Evolutionary conservation across 2,888 invertebrate genomes (phyloP).

Genomic region (Helobdella robusta): DNA sequence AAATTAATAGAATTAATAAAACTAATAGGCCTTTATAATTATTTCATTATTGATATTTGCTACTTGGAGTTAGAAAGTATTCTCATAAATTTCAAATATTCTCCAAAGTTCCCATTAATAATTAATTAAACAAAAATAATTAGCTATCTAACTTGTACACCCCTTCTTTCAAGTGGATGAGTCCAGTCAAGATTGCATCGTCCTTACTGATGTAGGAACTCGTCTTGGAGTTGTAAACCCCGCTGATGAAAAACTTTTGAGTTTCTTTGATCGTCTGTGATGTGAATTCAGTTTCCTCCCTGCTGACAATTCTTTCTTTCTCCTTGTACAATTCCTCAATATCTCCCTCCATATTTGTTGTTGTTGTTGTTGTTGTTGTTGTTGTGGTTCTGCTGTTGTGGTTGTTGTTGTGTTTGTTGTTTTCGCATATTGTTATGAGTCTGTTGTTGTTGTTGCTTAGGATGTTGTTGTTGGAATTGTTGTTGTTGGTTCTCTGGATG

Average conservation of each 20-base stretch:
- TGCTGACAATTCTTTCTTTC: neutral
- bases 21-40: too few species aligned
- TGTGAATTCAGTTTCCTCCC: slow-evolving; percentile 26
- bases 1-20: too few species aligned
- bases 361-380: neutral
- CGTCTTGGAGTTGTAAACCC: slow-evolving; percentile 43
- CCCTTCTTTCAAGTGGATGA: slow-evolving; percentile 41
- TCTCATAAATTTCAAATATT: too few species aligned
- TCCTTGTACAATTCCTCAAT: slow-evolving; percentile 4
- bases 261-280: slow-evolving; percentile 38
- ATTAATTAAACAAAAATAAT: neutral
- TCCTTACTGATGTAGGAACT: slow-evolving; percentile 41
- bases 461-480: neutral
- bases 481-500: neutral
- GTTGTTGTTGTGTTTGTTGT: neutral
- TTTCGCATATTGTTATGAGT: neutral
- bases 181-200: slow-evolving; percentile 42
- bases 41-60: too few species aligned
- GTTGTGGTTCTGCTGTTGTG: neutral
- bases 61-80: too few species aligned
- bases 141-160: slow-evolving; percentile 17
- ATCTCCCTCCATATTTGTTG: neutral
- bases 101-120: neutral
- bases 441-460: slow-evolving; percentile 7
- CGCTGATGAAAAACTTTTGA: slow-evolving; percentile 40